A percentile compares a stretch with the other conserved stretches of the same genome.
Conservation (phyloP, 2,797 vertebrate species). For the Lithobates pipiens region DNA sequence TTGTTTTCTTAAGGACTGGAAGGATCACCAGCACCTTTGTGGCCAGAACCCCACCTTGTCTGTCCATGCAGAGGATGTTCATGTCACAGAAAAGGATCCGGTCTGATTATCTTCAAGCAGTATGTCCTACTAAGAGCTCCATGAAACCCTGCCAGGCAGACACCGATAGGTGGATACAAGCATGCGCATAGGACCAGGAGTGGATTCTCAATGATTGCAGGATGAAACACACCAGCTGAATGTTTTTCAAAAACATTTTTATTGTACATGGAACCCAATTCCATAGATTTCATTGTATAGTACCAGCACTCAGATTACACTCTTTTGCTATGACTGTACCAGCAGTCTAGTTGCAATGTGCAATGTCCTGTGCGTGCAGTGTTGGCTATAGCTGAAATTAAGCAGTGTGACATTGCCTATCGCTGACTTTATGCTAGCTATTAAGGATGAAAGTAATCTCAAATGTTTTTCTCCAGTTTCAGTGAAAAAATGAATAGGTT, state of each 20-base stretch:
- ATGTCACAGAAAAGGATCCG: conserved; percentile 86
- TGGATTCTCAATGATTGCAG: neutral
- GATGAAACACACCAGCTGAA: neutral
- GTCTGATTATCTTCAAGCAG: conserved; percentile 69
- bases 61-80: conserved; percentile 81
- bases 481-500: too few species aligned
- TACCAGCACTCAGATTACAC: neutral
- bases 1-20: conserved; percentile 87
- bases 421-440: neutral
- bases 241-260: neutral
- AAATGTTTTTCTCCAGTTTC: neutral
- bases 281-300: neutral
- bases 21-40: conserved; percentile 93
- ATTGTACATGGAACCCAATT: too few species aligned
- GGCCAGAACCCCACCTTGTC: conserved; percentile 80
- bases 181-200: neutral
- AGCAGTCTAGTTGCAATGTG: neutral
- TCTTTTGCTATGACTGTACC: neutral
- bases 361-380: neutral
- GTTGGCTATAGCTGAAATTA: neutral
- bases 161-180: neutral
- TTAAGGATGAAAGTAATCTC: neutral
- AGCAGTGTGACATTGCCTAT: neutral
- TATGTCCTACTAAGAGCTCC: neutral
- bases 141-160: neutral